These are phyloP conservation scores for Pseudococcus viburni DNA, from an alignment of 2,888 invertebrate genomes.

Conservation along the genomic window DNA sequence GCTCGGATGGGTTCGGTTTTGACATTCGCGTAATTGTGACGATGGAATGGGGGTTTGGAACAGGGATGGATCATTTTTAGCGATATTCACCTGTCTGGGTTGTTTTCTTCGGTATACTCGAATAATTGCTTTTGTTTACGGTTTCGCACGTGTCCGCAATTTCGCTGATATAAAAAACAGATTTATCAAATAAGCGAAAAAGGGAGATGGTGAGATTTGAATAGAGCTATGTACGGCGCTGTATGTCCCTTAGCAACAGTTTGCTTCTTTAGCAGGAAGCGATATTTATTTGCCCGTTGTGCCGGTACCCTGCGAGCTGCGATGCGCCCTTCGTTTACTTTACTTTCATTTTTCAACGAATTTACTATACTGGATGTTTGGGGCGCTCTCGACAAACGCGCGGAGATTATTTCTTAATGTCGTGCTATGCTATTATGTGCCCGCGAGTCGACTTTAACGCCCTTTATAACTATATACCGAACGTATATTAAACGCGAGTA, in stretches of 20 bases:
- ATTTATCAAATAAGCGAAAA: neutral
- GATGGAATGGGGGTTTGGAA: neutral
- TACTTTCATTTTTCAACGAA: constrained; percentile 38
- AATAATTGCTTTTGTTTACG: constrained; percentile 17
- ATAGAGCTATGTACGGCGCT: neutral
- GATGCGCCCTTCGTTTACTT: neutral
- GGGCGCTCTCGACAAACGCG: neutral
- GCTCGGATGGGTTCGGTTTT: neutral
- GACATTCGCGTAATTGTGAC: neutral
- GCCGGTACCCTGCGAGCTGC: neutral
- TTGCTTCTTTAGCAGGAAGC: constrained; percentile 26
- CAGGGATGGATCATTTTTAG: neutral
- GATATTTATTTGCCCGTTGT: constrained; percentile 31
- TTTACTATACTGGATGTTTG: neutral
- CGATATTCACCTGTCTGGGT: neutral
- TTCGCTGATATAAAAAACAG: neutral
- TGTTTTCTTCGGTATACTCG: neutral
- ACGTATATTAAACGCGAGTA: neutral
- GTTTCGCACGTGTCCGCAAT: neutral
- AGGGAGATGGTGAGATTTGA: neutral
- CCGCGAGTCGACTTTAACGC: constrained; percentile 9
- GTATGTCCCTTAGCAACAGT: constrained; percentile 38
- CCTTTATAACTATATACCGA: neutral
- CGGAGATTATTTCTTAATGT: constrained; percentile 38
- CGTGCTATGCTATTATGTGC: neutral